These are phyloP conservation scores for Pseudomyrmex pallidus DNA, from an alignment of 1,140 invertebrate genomes.

Conservation along the genomic window DNA sequence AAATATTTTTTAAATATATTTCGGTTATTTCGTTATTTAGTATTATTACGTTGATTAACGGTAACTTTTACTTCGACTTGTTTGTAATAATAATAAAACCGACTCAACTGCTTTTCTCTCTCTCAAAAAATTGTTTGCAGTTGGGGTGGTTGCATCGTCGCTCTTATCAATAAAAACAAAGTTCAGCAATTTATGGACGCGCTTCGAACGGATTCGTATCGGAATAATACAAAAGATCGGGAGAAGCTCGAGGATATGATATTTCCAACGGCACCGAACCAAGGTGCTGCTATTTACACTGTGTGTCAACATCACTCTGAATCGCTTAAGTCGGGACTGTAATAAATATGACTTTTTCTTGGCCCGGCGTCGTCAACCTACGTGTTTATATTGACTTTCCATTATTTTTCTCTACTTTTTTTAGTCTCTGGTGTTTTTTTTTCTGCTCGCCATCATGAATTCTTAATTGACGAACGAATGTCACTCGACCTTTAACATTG, in stretches of 20 bases:
- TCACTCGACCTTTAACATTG: not conserved
- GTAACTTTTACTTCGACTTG: too few relatives aligned
- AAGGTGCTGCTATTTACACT: slow-evolving; percentile 85
- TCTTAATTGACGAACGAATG: slow-evolving; percentile 17
- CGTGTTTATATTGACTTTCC: slow-evolving; percentile 33
- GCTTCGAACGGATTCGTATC: slow-evolving; percentile 90
- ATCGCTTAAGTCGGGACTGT: slow-evolving; percentile 12
- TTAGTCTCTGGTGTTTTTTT: not conserved
- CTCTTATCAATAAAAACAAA: slow-evolving; percentile 90
- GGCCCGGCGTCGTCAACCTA: not conserved
- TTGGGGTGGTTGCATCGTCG: slow-evolving; percentile 98
- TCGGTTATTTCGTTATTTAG: too few relatives aligned
- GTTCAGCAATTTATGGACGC: slow-evolving; percentile 89
- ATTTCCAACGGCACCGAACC: slow-evolving; percentile 88
- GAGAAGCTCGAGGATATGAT: slow-evolving; percentile 83
- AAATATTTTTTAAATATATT: too few relatives aligned
- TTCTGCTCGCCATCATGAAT: not conserved
- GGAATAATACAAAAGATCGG: slow-evolving; percentile 81
- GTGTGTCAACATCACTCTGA: slow-evolving; percentile 25
- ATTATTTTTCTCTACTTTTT: slow-evolving; percentile 39
- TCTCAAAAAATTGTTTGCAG: slow-evolving; percentile 82
- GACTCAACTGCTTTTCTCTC: too few relatives aligned
- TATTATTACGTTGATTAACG: too few relatives aligned
- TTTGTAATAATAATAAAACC: too few relatives aligned
- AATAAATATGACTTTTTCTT: slow-evolving; percentile 27